These are phyloP conservation scores for Aurelia sp. DNA, from an alignment of 30 jellyfish, hydroid and myxozoan species.

Conservation along the genomic window DNA sequence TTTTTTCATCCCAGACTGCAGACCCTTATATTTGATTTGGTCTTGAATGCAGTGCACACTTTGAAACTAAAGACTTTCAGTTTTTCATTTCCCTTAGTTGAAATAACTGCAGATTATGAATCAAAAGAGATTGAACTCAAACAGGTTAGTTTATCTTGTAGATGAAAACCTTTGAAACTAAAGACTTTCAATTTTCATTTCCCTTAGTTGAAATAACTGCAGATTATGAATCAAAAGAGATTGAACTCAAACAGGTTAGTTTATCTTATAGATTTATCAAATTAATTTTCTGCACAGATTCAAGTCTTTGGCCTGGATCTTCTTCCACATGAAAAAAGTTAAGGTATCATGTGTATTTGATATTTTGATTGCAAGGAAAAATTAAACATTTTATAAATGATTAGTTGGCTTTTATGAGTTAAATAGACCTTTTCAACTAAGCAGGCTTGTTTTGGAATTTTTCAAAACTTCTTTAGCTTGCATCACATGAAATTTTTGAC, in stretches of 20 bases:
- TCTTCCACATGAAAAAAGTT: too few species aligned
- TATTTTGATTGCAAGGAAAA: neutral
- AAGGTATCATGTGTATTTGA: too few species aligned
- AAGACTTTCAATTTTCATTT: neutral
- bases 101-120: conserved; percentile 81
- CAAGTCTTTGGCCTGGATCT: conserved; percentile 12
- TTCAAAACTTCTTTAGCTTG: too few species aligned
- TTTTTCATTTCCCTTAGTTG: conserved; percentile 47
- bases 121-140: conserved; percentile 59
- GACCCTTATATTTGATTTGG: too few species aligned
- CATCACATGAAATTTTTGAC: too few species aligned
- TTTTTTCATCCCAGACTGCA: too few species aligned
- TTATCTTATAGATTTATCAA: neutral
- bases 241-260: conserved; percentile 70
- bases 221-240: conserved; percentile 75
- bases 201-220: conserved; percentile 74
- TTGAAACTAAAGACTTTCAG: neutral
- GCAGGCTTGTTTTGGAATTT: too few species aligned
- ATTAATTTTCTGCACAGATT: conserved; percentile 13
- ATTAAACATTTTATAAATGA: too few species aligned
- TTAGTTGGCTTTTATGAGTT: too few species aligned
- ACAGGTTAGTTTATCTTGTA: conserved; percentile 49
- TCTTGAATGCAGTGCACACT: too few species aligned
- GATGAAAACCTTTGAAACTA: neutral
- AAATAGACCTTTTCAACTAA: too few species aligned